Conservation (phyloP, 2,797 vertebrate species). For the Mus caroli region DNA sequence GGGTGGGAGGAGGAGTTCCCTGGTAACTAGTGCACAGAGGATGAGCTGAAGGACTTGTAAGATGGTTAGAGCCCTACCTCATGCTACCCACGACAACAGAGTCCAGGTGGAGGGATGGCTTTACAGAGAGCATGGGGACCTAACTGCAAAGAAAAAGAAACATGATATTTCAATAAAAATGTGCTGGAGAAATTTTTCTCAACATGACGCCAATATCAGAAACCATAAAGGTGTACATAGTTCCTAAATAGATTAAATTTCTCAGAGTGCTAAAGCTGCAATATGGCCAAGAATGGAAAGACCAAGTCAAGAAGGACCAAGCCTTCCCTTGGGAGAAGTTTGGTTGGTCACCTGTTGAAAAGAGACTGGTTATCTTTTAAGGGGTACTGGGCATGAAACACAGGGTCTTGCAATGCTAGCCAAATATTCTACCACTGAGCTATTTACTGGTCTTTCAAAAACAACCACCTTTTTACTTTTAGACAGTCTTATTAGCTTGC, state of each 20-base stretch:
- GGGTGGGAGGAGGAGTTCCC: accelerated
- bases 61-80: conserved; percentile 43
- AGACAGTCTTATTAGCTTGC: neutral
- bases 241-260: neutral
- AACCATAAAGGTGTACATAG: neutral
- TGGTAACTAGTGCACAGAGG: neutral
- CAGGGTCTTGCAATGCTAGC: neutral
- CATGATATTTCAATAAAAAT: neutral
- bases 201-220: neutral
- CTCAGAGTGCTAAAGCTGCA: no score
- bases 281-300: neutral
- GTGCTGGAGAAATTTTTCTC: neutral
- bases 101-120: no score
- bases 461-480: neutral
- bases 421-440: neutral
- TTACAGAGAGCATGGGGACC: no score
- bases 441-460: neutral
- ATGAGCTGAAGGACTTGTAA: accelerated
- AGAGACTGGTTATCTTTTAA: neutral
- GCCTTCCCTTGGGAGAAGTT: neutral
- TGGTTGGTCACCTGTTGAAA: neutral
- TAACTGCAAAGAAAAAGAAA: neutral
- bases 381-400: neutral
- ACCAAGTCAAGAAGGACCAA: neutral
- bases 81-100: neutral